Base-by-base conservation (phyloP, 2,888 invertebrate genomes). In the Xestia xanthographa region DNA sequence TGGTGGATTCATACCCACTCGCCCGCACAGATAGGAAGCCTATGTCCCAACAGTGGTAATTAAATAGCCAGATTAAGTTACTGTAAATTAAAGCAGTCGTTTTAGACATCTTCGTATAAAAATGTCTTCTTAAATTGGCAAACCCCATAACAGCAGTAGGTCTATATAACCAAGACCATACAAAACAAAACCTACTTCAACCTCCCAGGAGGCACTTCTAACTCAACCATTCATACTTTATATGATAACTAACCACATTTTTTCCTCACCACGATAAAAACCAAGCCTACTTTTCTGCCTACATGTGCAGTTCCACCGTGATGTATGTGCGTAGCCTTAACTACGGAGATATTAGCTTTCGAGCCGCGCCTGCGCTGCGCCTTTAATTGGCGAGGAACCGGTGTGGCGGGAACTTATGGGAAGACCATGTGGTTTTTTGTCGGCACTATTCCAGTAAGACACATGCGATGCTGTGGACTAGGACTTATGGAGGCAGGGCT, bases 351-450 rank as follows among this genome's bases (percentile, higher is more conserved):
- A 86, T 87, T 85, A 80, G 85, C 90, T 90, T 90, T 90, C 90
- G 79, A 89, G 86, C 85, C 88, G 85, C 90, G 80, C 90, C 87
- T 80, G 81, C 72, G 75, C 58, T 80, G 81, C 72, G 76, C 58
- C 88, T 88, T 82, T 90, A 90, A 89, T 90, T 88, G 90, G 90
- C 79, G 70, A 79, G 58, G 68, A 80, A 87, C 87, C 83, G 87
- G 85, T 82, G 77, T 63, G 77, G 77, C 80, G 77, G 87, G 92
- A 88, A 91, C 88, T 91, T 90, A 89, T 91, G 91, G 91, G 93
- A 92, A 90, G 92, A 91, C 89, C 84, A 86, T 73, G 74, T 85
- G 74, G 72, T 91, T 94, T 93, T 86, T 88, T 86, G 85, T 79
- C 72, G 66, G 20, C 75, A 76, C 74, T 85, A 84, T 85, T 84